phyloP scores from a whole-genome alignment of 37 sponge, comb jelly and placozoan species.

The Spongia lamella region DNA sequence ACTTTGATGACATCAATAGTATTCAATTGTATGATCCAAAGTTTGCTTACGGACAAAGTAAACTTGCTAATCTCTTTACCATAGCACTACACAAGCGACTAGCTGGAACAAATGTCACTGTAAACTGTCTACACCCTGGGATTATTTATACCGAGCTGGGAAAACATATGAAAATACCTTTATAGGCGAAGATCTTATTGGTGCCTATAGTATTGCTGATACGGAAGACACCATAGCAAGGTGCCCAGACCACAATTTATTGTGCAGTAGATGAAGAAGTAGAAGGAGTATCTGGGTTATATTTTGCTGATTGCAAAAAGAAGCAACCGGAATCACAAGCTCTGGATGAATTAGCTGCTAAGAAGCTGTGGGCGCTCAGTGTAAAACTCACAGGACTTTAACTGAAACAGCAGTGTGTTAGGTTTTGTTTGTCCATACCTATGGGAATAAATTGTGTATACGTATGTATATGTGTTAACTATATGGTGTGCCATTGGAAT shows the following conservation, averaged over 20 bases:
- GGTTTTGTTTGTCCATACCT: no score
- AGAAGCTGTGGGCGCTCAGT: conserved; percentile 64
- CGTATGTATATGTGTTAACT: no score
- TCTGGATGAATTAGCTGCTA: conserved; percentile 41
- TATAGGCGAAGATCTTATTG: not conserved
- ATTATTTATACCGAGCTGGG: conserved; percentile 58
- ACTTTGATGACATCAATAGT: conserved; percentile 75
- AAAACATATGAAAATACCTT: not conserved
- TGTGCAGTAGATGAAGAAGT: conserved; percentile 75
- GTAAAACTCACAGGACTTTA: conserved; percentile 47
- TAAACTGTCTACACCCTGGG: conserved; percentile 74
- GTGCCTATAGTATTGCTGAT: conserved; percentile 21
- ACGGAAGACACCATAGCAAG: conserved; percentile 61
- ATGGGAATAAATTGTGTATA: no score
- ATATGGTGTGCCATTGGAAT: no score
- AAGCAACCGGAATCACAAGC: conserved; percentile 5
- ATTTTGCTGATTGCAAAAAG: conserved; percentile 48
- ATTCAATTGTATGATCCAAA: conserved; percentile 10
- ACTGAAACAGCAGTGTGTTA: no score
- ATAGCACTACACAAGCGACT: conserved; percentile 45
- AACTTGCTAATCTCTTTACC: conserved; percentile 85
- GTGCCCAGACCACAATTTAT: conserved; percentile 75
- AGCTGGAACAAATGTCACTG: conserved; percentile 62
- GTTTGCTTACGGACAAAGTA: conserved; percentile 64
- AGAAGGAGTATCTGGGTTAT: conserved; percentile 57